These are phyloP conservation scores for Synaphobranchus kaupii DNA, from an alignment of 2,797 vertebrate species.

Conservation along the genomic window DNA sequence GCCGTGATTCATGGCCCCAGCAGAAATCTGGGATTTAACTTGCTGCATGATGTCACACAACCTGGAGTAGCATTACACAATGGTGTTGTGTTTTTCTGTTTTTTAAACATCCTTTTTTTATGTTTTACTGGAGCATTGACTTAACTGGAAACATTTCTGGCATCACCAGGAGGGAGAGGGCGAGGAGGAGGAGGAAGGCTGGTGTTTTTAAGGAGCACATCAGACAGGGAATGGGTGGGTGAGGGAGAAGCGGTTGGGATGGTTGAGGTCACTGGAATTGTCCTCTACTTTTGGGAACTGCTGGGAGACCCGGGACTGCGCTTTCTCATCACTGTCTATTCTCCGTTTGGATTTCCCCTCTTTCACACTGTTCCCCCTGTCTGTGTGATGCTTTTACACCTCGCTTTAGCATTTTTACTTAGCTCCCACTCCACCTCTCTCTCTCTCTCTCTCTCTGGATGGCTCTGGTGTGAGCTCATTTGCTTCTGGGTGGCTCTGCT, in stretches of 20 bases:
- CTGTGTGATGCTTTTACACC: conserved; percentile 36
- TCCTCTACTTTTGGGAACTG: background rate
- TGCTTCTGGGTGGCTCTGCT: conserved; percentile 80
- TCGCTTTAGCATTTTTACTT: conserved; percentile 34
- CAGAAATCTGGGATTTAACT: background rate
- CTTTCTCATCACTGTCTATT: background rate
- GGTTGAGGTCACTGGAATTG: background rate
- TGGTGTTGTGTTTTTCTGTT: background rate
- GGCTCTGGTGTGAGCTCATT: conserved; percentile 78
- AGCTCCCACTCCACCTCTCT: conserved; percentile 40
- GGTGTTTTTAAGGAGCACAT: too few species aligned
- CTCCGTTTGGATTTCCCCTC: conserved; percentile 27
- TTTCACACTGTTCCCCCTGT: conserved; percentile 28
- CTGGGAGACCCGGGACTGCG: background rate
- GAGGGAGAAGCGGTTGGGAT: background rate
- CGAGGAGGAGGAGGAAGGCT: background rate
- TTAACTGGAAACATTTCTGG: conserved; percentile 13
- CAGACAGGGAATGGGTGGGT: background rate
- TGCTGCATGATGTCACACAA: background rate
- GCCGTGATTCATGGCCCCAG: background rate
- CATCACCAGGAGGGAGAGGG: conserved; percentile 17
- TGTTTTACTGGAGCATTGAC: background rate
- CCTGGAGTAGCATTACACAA: background rate
- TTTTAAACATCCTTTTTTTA: background rate
- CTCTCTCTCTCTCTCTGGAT: conserved; percentile 55